Evolutionary conservation across 1,140 invertebrate genomes (phyloP), one percentile per base, ranked within the genome.

Genomic region (Grapholita molesta): DNA sequence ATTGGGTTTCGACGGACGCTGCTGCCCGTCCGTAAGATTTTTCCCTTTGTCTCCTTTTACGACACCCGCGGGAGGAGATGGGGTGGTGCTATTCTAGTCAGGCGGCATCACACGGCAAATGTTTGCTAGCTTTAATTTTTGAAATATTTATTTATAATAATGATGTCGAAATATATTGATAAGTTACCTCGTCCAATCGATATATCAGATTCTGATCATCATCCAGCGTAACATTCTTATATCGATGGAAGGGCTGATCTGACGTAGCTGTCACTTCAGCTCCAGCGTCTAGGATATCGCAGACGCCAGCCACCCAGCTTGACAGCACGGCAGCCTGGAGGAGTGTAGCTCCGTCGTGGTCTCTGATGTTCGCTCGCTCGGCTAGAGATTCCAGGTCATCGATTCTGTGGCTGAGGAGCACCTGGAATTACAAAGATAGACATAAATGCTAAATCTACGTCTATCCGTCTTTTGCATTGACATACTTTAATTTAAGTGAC

Each of bases 241-340:
- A 57, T 3, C 53, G 23, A 24, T 57, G 23, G 24, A 57, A 57
- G 5, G 53, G 53, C 23, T 25, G 24, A 3, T 57, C n/a, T 12
- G 53, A 57, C 4, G 53, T 57, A n/a, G 53, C 53, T 75, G 94
- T 94, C 1, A 95, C 86, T 77, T 95, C 92, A 21, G 94, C 94
- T 15, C 94, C 94, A 74, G 93, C 92, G 75, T 94, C 93, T 3
- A 96, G 76, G 8, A 96, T 84, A 18, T 95, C 73, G 11, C 85
- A 82, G 0, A 95, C 93, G 55, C 90, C 89, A 12, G 79, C 67
- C 2, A 66, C 66, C 90, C 90, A 92, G 55, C 77, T 28, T 64
- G 64, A 35, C 68, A 75, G 52, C 28, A 89, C 57, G n/a, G 85
- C 81, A 3, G 76, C 32, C 33, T 81, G 79, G 0, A 88, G 72